Percentiles rank a stretch among this genome's conserved stretches.
Evolutionary conservation across 2,113 vertebrate genomes (phyloP).

Genomic region (Cyanoramphus novaezelandiae): DNA sequence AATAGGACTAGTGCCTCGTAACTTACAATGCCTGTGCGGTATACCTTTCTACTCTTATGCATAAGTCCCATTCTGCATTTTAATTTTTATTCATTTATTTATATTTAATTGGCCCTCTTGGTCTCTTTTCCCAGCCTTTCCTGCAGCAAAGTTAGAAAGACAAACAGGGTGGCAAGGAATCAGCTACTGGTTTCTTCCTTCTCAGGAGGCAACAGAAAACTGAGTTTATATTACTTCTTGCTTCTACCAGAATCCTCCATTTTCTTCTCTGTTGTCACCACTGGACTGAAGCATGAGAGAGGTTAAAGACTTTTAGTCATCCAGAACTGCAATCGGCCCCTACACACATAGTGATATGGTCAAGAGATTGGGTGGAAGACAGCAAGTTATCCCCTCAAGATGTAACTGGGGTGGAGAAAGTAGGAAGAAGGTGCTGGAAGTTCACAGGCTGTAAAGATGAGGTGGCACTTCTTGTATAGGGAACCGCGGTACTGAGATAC

Average conservation of each 20-base stretch:
- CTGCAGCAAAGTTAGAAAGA: neutral
- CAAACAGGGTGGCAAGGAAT: neutral
- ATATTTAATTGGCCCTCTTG: neutral
- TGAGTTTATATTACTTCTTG: neutral
- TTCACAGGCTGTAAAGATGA: neutral
- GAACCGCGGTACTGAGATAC: neutral
- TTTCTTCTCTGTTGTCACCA: neutral
- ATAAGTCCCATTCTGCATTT: neutral
- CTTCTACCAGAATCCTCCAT: neutral
- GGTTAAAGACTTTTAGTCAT: neutral
- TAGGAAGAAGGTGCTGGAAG: neutral
- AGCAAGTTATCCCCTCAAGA: neutral
- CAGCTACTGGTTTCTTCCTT: neutral
- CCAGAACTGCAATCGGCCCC: neutral
- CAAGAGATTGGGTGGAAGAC: neutral
- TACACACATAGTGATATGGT: neutral
- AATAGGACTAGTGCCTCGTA: neutral
- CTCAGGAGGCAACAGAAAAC: neutral
- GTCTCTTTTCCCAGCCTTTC: neutral
- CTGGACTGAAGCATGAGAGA: neutral
- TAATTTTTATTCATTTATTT: neutral
- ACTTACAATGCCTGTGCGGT: neutral
- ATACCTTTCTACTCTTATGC: neutral
- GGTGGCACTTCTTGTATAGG: neutral
- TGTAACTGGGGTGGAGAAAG: neutral